Base-by-base conservation (phyloP, 2,113 vertebrate genomes). In the Struthio camelus region DNA sequence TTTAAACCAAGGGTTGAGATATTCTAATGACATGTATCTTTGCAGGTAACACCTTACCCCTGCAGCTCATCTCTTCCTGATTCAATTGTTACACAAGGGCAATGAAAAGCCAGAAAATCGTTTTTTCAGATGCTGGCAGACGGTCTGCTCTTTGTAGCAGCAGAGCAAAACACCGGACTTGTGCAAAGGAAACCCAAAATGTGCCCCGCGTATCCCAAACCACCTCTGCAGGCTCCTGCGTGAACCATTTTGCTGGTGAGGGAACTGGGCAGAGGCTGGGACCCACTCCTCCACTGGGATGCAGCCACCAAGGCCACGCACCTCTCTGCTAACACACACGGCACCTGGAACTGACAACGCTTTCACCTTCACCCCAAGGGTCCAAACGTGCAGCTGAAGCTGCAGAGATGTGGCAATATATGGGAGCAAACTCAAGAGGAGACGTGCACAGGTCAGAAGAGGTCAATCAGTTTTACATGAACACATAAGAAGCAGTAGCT, bases 401-500 rank as follows among this genome's bases (percentile, higher is more conserved):
- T 61, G 61, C 82, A n/a, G 76, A 54, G 61, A 12, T 1, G 4
- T 10, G 28, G 28, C 53, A 54, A 66, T 76, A 28, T 34, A 25
- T 0, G 4, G 56, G 36, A 53, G 42, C 89, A 73, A 46, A 34
- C 3, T 9, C 11, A 30, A 1, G 7, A 22, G 28, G 34, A 48
- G 46, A n/a, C 0, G 0, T 17, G 8, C 24, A 23, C 11, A 10
- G 34, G 9, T 11, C 53, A 34, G 36, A 46, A 46, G 32, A 42
- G 14, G 23, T 53, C 22, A 30, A 46, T 40, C 9, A 17, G 11
- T 66, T 30, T 9, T 19, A 12, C 6, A 23, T 1, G 2, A 58
- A 10, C 3, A 11, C 2, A 1, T 2, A 4, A 15, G 27, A 53
- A 75, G 34, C 23, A 11, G 8, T 4, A 5, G 11, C 53, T 40